Evolutionary conservation across 2,113 vertebrate genomes (phyloP).

Genomic region (Vulpes ferrilata): DNA sequence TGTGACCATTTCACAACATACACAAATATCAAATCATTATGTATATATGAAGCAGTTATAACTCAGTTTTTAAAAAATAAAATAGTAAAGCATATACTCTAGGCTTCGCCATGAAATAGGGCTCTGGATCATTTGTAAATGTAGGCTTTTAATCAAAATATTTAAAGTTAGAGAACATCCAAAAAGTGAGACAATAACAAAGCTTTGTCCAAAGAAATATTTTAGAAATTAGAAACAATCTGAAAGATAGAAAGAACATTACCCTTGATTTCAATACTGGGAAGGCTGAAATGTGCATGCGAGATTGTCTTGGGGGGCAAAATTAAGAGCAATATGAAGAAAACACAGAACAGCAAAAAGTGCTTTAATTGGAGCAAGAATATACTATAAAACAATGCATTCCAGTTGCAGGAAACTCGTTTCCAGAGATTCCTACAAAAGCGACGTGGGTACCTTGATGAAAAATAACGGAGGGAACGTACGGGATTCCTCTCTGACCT

Average conservation of each 20-base stretch:
- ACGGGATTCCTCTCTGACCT: background rate
- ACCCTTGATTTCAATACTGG: conserved; percentile 17
- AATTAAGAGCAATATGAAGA: background rate
- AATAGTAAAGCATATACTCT: background rate
- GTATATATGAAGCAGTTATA: background rate
- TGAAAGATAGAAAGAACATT: background rate
- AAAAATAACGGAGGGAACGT: background rate
- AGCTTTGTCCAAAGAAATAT: background rate
- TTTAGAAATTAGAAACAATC: background rate
- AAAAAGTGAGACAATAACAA: background rate
- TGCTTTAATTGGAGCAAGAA: background rate
- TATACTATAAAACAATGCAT: background rate
- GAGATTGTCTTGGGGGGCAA: conserved; percentile 19
- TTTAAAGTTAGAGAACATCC: background rate
- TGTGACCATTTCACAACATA: background rate
- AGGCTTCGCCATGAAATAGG: background rate
- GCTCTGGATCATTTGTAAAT: background rate
- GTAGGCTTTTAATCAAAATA: background rate
- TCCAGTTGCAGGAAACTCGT: background rate
- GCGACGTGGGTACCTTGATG: background rate
- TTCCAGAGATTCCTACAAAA: background rate
- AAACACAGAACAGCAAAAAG: background rate
- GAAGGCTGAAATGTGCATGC: background rate
- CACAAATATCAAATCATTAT: background rate
- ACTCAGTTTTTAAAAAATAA: background rate